These are phyloP conservation scores for Furcifer pardalis DNA, from an alignment of 2,797 vertebrate genomes.

Conservation along the genomic window DNA sequence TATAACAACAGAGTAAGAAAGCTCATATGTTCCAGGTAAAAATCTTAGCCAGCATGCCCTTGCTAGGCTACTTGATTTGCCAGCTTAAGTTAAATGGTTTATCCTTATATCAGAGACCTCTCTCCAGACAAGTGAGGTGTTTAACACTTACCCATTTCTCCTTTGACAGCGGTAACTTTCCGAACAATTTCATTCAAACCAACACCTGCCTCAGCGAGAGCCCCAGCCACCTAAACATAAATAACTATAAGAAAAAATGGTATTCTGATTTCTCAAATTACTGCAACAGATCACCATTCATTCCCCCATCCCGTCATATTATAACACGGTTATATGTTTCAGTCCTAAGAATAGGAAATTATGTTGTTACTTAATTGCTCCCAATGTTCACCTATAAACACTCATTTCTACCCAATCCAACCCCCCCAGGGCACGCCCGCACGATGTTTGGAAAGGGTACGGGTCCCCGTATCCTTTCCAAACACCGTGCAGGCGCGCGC, in stretches of 20 bases:
- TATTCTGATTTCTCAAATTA: background rate
- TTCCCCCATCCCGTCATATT: background rate
- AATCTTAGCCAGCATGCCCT: background rate
- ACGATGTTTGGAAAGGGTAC: too few species aligned
- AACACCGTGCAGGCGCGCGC: too few species aligned
- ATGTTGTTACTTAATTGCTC: background rate
- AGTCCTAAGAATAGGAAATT: background rate
- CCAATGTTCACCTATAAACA: background rate
- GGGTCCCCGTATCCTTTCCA: too few species aligned
- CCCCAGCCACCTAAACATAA: constrained; percentile 85
- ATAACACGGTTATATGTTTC: background rate
- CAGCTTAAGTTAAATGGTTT: background rate
- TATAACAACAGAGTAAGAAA: background rate
- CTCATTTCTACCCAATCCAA: too few species aligned
- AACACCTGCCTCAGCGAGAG: constrained; percentile 86
- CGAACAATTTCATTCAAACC: constrained; percentile 82
- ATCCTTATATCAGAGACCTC: background rate
- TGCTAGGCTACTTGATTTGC: background rate
- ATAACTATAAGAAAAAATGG: background rate
- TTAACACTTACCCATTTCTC: constrained; percentile 79
- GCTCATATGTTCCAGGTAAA: background rate
- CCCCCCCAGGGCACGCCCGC: too few species aligned
- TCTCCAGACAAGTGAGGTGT: background rate
- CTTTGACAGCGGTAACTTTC: constrained; percentile 69
- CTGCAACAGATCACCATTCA: background rate